Percentiles rank a stretch among this genome's conserved stretches.
phyloP scores from a whole-genome alignment of 2,797 vertebrate genomes.

The Halcyon leucocephala region DNA sequence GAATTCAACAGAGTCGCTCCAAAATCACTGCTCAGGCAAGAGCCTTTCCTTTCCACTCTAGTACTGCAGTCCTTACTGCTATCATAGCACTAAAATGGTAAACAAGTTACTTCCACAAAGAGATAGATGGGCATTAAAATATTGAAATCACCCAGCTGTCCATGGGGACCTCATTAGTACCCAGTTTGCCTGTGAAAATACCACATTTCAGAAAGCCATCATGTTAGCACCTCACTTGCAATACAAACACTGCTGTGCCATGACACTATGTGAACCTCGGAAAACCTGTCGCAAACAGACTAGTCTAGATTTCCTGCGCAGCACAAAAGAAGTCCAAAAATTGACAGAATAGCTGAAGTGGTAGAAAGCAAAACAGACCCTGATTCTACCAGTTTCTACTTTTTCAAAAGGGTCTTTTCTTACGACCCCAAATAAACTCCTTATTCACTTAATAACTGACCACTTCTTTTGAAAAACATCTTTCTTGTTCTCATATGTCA shows the following conservation, averaged over 20 bases:
- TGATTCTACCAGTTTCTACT: not conserved
- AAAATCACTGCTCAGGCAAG: not conserved
- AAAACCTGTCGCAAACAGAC: slow-evolving; percentile 20
- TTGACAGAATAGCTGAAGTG: not conserved
- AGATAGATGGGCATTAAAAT: slow-evolving; percentile 38
- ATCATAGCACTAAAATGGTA: not conserved
- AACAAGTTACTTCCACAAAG: not conserved
- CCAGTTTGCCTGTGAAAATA: slow-evolving; percentile 41
- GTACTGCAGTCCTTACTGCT: not conserved
- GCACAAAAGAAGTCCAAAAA: not conserved
- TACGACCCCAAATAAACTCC: not conserved
- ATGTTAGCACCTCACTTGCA: not conserved
- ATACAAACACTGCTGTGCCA: slow-evolving; percentile 23
- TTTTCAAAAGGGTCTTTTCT: not conserved
- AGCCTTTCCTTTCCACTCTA: not conserved
- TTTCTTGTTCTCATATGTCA: not conserved
- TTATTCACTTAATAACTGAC: not conserved
- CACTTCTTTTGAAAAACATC: not conserved
- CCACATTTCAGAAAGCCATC: not conserved
- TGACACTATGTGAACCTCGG: not conserved
- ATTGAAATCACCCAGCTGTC: slow-evolving; percentile 45
- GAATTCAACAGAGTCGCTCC: not conserved
- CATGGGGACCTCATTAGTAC: slow-evolving; percentile 45
- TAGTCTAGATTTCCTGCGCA: not conserved
- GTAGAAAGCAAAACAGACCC: not conserved